Evolutionary conservation across 2,797 vertebrate genomes (phyloP), one percentile per base, ranked within the genome.

Genomic region (Nyctalus aviator): DNA sequence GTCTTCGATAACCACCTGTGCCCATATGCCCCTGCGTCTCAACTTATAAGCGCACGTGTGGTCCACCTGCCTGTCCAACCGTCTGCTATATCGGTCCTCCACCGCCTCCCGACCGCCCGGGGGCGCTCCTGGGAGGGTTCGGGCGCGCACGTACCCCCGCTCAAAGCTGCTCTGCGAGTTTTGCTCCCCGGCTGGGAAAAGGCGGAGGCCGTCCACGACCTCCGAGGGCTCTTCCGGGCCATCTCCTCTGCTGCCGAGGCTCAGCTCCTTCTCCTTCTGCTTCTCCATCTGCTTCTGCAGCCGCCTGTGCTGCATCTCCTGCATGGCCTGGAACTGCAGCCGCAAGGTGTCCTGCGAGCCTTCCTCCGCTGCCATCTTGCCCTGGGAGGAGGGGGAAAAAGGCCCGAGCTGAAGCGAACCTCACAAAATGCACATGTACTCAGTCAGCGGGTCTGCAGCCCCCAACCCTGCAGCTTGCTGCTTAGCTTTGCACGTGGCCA

Each of bases 261-360:
- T 95, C 50, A 79, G 81, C 48, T 98, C 96, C 77, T 96, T 98
- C 41, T 98, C 98, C 77, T 97, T 99, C 95, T 96, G 98, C 72
- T 83, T 98, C 66, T 98, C 98, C 97, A 98, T 89, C 95, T 98
- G 97, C 94, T 94, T 97, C 87, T 98, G 98, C 73, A 99, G 91
- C 90, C 97, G 90, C 50, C 96, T 98, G 82, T 98, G 98, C 96
- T 99, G 99, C 91, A 99, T 99, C 72, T 99, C 98, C 97, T 99
- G 99, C 23, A 99, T 98, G 2, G 97, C 97, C 98, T 99, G 98
- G 92, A 99, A 99, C 98, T 99, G 99, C 91, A 98, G 98, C 96
- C 98, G 98, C 93, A 99, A 95, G 46, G 96, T 96, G 69, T 99
- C 98, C 8, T 96, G 97, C 4, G 97, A 84, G 55, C 96, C 93